A percentile compares a stretch with the other conserved stretches of the same genome.
Conservation (phyloP, 2,797 vertebrate species). For the Forpus xanthops region DNA sequence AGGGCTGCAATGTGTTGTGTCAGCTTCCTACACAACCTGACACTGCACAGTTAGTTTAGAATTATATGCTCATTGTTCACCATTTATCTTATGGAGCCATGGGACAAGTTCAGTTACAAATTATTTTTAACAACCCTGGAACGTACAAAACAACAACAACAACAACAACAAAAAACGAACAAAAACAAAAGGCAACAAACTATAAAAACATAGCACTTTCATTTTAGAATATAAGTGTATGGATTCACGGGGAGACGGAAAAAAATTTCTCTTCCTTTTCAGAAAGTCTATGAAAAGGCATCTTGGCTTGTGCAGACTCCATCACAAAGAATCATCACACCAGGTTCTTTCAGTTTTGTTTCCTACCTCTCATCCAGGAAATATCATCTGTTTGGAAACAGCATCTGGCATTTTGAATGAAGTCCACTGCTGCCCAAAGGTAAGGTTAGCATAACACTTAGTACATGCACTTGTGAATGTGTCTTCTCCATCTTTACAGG, state of each 20-base stretch:
- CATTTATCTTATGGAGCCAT: neutral
- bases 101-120: neutral
- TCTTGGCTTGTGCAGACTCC: neutral
- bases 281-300: neutral
- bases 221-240: neutral
- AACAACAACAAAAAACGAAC: neutral
- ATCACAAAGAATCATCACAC: neutral
- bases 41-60: neutral
- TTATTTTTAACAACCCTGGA: neutral
- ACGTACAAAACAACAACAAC: neutral
- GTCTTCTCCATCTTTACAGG: neutral
- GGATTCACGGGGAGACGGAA: neutral
- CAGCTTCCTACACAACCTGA: neutral
- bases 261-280: neutral
- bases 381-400: neutral
- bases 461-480: accelerated
- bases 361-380: neutral
- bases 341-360: neutral
- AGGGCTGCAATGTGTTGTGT: neutral
- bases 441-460: neutral
- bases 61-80: neutral
- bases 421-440: neutral
- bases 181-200: neutral
- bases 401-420: neutral
- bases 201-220: neutral